Conservation (phyloP, 2,113 vertebrate genomes). For the Coryphaenoides rupestris region DNA sequence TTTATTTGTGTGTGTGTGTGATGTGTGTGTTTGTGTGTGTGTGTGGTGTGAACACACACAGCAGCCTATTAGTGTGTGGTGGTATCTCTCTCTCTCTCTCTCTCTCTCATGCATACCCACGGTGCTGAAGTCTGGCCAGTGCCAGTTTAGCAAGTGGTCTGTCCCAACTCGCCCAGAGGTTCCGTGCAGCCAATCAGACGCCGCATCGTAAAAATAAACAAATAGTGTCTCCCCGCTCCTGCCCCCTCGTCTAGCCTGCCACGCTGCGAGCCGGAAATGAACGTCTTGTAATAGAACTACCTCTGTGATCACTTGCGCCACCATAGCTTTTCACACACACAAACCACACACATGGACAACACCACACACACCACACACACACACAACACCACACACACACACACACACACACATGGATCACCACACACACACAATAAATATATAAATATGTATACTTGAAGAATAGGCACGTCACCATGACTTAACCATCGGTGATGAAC, state of each 20-base stretch:
- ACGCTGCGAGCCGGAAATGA: conserved; percentile 56
- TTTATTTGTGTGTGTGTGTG: conserved; percentile 45
- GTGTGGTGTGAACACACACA: no score
- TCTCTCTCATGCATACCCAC: no score
- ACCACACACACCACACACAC: conserved; percentile 17
- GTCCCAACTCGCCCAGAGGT: conserved; percentile 52
- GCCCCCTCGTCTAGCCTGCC: no score
- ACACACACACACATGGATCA: conserved; percentile 22
- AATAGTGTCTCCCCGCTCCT: no score
- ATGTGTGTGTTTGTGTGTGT: no score
- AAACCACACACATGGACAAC: conserved; percentile 5
- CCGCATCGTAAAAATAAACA: conserved; percentile 60
- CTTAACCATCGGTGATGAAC: conserved; percentile 33
- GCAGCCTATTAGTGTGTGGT: conserved; percentile 40
- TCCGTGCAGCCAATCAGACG: conserved; percentile 63
- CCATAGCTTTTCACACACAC: conserved; percentile 47
- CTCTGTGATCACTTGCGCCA: conserved; percentile 59
- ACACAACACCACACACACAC: conserved; percentile 11
- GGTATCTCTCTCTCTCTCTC: conserved; percentile 13
- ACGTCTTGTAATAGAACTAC: conserved; percentile 69
- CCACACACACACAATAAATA: no score
- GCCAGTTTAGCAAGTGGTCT: conserved; percentile 53
- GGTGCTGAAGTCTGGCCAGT: conserved; percentile 35
- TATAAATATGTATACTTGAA: background rate
- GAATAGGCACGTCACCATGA: background rate